phyloP scores from a whole-genome alignment of 2,797 vertebrate species.

The Tolypeutes matacus region DNA sequence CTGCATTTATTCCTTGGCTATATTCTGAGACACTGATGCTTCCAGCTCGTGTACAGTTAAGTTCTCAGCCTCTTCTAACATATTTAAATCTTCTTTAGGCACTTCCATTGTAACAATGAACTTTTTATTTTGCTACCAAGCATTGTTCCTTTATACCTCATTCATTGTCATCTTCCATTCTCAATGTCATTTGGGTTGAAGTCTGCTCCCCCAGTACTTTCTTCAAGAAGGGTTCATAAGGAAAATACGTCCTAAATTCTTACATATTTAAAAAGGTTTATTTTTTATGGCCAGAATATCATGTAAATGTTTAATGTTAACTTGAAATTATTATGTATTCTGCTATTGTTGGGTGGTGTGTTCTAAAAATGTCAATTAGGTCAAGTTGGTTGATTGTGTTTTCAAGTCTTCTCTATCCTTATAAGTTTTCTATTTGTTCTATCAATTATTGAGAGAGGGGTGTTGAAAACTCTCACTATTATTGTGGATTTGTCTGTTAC shows the following conservation, averaged over 20 bases:
- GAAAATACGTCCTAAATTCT: constrained; percentile 32
- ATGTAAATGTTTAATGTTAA: no score
- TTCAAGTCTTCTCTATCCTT: no score
- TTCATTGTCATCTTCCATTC: not conserved
- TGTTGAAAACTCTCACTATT: no score
- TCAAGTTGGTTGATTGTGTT: no score
- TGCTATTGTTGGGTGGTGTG: no score
- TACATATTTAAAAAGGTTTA: not conserved
- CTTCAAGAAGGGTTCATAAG: not conserved
- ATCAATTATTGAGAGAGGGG: no score
- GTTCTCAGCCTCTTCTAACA: not conserved
- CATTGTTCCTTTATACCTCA: not conserved
- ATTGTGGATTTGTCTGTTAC: no score
- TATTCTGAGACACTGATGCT: not conserved
- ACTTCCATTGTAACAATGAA: not conserved
- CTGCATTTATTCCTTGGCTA: not conserved
- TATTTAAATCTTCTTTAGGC: not conserved
- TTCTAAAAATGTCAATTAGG: no score
- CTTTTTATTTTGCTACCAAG: not conserved
- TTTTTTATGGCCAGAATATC: no score
- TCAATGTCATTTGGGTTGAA: not conserved
- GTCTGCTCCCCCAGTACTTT: not conserved
- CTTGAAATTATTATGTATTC: no score
- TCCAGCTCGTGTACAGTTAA: not conserved
- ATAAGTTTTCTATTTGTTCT: no score